A percentile compares a stretch with the other conserved stretches of the same genome.
phyloP scores from a whole-genome alignment of 2,797 vertebrate species.

The Danio albolineatus region DNA sequence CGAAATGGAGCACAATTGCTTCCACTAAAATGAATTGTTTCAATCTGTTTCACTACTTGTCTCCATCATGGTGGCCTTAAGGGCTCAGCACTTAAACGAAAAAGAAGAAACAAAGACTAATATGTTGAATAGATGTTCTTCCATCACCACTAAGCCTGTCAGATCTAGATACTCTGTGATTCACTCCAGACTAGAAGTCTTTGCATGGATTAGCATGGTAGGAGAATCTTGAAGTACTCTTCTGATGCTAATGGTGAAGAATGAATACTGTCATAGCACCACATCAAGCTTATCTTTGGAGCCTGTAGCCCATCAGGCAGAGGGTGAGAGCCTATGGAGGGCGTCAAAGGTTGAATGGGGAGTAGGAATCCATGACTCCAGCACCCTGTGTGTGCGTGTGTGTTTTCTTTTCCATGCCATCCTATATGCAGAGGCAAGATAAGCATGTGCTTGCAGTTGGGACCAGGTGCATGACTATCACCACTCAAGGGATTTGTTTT shows the following conservation, averaged over 20 bases:
- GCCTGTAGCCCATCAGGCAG: slow-evolving; percentile 14
- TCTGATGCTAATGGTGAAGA: slow-evolving; percentile 21
- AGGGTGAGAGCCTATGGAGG: slow-evolving; percentile 39
- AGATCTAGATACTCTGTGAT: slow-evolving; percentile 20
- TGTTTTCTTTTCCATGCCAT: slow-evolving; percentile 63
- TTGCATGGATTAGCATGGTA: slow-evolving; percentile 4
- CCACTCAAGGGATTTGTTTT: slow-evolving; percentile 56
- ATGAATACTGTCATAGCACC: slow-evolving; percentile 24
- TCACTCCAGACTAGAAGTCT: slow-evolving; percentile 15
- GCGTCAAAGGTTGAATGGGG: slow-evolving; percentile 69
- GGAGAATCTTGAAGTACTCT: not conserved
- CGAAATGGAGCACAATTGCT: slow-evolving; percentile 47
- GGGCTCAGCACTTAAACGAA: slow-evolving; percentile 10
- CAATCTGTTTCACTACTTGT: slow-evolving; percentile 41
- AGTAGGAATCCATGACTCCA: slow-evolving; percentile 68
- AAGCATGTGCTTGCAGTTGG: slow-evolving; percentile 60
- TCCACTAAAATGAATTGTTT: slow-evolving; percentile 40
- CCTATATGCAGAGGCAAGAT: slow-evolving; percentile 58
- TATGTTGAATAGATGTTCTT: slow-evolving; percentile 22
- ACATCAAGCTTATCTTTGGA: slow-evolving; percentile 29
- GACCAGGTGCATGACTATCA: slow-evolving; percentile 75
- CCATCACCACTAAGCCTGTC: slow-evolving; percentile 14
- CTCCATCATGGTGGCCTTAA: slow-evolving; percentile 35
- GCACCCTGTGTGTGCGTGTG: slow-evolving; percentile 46
- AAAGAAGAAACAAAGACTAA: not conserved